Conservation (phyloP, 2,888 invertebrate species). For the Oscheius sp. region DNA sequence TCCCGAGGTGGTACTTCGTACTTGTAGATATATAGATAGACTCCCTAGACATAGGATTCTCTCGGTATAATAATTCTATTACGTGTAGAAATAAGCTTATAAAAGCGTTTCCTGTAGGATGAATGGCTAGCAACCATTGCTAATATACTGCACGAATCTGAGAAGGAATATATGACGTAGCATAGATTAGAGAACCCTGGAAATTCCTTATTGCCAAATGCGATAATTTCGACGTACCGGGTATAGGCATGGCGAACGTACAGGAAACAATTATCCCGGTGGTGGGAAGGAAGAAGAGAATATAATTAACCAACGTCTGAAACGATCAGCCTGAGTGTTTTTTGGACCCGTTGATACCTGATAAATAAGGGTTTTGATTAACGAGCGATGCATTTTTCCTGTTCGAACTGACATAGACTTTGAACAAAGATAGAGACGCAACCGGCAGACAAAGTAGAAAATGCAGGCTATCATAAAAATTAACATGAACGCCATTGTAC, state of each 20-base stretch:
- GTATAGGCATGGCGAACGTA: constrained; percentile 15
- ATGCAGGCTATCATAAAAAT: constrained; percentile 14
- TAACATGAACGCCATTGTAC: constrained; percentile 4
- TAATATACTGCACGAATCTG: constrained; percentile 19
- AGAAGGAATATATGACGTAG: constrained; percentile 22
- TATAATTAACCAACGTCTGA: constrained; percentile 26
- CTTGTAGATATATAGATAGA: too few relatives aligned
- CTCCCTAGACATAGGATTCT: too few relatives aligned
- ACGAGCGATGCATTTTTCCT: constrained; percentile 4
- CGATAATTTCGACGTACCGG: not conserved
- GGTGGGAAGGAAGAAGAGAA: constrained; percentile 27
- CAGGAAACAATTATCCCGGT: constrained; percentile 15
- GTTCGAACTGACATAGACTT: not conserved
- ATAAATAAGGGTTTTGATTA: constrained; percentile 12
- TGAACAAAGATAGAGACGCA: not conserved
- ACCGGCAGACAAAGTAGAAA: constrained; percentile 12
- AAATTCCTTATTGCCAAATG: not conserved
- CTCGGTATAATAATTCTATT: not conserved
- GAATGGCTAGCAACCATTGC: constrained; percentile 27
- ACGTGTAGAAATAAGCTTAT: not conserved
- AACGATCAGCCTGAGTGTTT: not conserved
- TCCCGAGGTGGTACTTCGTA: too few relatives aligned
- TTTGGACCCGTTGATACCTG: not conserved
- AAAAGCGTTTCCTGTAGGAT: constrained; percentile 11
- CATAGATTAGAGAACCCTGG: constrained; percentile 24